phyloP scores from a whole-genome alignment of 2,888 invertebrate species.

The Lepidocyrtoides sp. region DNA sequence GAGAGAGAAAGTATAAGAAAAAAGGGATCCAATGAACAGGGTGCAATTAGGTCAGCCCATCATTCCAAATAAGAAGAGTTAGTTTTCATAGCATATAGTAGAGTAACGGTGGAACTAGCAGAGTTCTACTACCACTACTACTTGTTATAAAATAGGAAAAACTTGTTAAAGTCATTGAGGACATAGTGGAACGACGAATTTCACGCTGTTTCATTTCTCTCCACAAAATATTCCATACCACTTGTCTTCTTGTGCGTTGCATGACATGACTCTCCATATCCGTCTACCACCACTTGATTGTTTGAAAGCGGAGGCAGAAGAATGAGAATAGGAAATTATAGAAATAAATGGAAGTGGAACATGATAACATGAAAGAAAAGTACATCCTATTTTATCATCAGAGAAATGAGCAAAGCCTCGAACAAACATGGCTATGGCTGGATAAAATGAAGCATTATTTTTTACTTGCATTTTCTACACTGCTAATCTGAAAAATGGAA shows the following conservation, averaged over 20 bases:
- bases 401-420: background rate
- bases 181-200: slow-evolving; percentile 5
- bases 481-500: too few species aligned
- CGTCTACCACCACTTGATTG: background rate
- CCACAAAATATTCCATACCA: background rate
- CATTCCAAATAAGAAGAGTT: background rate
- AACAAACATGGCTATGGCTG: too few species aligned
- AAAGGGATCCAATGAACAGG: slow-evolving; percentile 9
- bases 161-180: slow-evolving; percentile 44
- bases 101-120: too few species aligned
- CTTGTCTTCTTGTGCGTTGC: too few species aligned
- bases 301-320: background rate
- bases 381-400: background rate
- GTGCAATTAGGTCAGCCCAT: slow-evolving; percentile 40
- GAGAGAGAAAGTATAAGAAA: background rate
- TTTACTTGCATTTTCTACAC: too few species aligned
- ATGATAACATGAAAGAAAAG: background rate
- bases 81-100: background rate
- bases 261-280: background rate
- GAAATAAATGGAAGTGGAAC: background rate
- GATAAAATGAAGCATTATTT: too few species aligned
- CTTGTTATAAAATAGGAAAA: slow-evolving; percentile 26
- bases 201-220: slow-evolving; percentile 39
- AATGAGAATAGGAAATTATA: background rate
- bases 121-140: too few species aligned